Evolutionary conservation across 1,140 invertebrate genomes (phyloP).

Genomic region (Orius insidiosus): DNA sequence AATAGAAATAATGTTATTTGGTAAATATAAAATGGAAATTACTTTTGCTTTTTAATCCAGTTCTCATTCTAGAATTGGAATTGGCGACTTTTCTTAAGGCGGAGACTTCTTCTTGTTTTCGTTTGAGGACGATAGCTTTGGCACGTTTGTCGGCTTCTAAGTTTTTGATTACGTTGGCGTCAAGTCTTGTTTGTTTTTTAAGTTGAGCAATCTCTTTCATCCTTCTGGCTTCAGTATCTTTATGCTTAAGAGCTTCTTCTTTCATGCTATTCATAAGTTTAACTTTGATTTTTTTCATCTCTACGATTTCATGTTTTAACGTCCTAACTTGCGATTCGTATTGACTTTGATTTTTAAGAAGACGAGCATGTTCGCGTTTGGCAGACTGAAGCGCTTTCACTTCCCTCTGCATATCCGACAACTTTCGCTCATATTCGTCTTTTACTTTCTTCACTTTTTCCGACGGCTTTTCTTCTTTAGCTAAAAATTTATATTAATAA

Average conservation of each 20-base stretch:
- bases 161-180: conserved; percentile 78
- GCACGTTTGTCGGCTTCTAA: conserved; percentile 78
- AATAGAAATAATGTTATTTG: no score
- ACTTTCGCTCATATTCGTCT: conserved; percentile 78
- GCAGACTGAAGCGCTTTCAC: conserved; percentile 72
- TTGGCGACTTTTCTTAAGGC: conserved; percentile 9
- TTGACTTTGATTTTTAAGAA: conserved; percentile 65
- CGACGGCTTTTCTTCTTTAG: conserved; percentile 29
- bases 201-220: conserved; percentile 74
- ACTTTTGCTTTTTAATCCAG: background rate
- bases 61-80: background rate
- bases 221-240: conserved; percentile 49
- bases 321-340: conserved; percentile 65
- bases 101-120: conserved; percentile 88
- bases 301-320: conserved; percentile 60
- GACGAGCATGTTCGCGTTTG: conserved; percentile 73
- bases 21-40: no score
- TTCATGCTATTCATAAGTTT: conserved; percentile 87
- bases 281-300: conserved; percentile 78
- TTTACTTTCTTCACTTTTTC: conserved; percentile 74
- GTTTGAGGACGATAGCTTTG: conserved; percentile 78
- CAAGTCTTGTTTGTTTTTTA: conserved; percentile 68
- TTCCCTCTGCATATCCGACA: conserved; percentile 70
- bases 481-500: background rate
- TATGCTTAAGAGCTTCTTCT: conserved; percentile 71